Evolutionary conservation across 2,113 vertebrate genomes (phyloP).

Genomic region (Cinclus mexicanus): DNA sequence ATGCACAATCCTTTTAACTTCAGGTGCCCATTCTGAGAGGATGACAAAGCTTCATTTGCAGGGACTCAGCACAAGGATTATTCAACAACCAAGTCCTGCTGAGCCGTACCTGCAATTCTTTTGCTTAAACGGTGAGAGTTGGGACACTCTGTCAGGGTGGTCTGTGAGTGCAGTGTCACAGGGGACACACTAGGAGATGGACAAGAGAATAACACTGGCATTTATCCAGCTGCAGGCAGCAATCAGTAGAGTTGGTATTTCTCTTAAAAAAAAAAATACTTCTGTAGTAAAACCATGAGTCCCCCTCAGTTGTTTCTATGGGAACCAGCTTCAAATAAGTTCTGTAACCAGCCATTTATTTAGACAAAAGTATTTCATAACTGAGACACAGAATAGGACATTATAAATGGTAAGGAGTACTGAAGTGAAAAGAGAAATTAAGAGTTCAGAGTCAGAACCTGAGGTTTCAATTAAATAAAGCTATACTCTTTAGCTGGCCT

Average conservation of each 20-base stretch:
- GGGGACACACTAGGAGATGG: background rate
- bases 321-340: background rate
- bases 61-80: background rate
- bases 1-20: fast-evolving
- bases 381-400: background rate
- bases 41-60: background rate
- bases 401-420: background rate
- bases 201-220: background rate
- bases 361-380: constrained; percentile 10
- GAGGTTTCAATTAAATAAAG: background rate
- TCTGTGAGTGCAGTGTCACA: background rate
- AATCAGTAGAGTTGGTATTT: background rate
- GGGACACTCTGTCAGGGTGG: background rate
- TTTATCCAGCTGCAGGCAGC: background rate
- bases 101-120: background rate
- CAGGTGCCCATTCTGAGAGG: fast-evolving
- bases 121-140: background rate
- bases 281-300: background rate
- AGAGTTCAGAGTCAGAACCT: background rate
- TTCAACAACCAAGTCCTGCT: background rate
- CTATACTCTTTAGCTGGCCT: background rate
- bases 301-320: background rate
- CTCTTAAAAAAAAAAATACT: background rate
- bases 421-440: background rate
- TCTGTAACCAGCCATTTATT: background rate